Percentiles rank a stretch among this genome's conserved stretches.
Evolutionary conservation across 1,140 invertebrate species (phyloP).

Genomic region (Melipona quadrifasciata): DNA sequence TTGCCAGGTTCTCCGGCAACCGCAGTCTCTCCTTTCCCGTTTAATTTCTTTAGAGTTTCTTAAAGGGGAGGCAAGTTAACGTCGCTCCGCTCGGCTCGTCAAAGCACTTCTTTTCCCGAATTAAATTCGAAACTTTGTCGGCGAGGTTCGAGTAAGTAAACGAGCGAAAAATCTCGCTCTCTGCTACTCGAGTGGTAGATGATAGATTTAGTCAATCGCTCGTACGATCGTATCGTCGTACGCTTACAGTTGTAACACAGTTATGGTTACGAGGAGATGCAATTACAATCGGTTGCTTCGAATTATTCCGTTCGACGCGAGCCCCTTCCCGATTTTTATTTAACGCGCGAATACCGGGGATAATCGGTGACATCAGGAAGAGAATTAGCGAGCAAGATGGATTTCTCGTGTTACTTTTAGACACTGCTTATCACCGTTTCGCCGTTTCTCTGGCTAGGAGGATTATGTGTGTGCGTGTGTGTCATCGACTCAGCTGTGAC

Average conservation of each 20-base stretch:
- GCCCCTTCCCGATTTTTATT: not conserved
- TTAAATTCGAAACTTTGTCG: not conserved
- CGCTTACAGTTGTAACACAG: not conserved
- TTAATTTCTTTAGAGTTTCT: constrained; percentile 6
- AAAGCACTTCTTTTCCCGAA: not conserved
- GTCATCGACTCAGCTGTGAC: constrained; percentile 65
- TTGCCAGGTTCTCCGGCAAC: not conserved
- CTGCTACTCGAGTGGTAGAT: not conserved
- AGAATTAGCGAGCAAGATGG: constrained; percentile 23
- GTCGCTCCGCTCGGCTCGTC: not conserved
- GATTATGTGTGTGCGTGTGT: constrained; percentile 61
- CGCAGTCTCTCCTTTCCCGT: constrained; percentile 20
- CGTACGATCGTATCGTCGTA: not conserved
- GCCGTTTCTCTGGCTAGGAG: constrained; percentile 55
- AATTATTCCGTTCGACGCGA: not conserved
- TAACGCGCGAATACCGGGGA: not conserved
- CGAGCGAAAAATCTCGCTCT: not conserved
- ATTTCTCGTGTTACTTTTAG: constrained; percentile 41
- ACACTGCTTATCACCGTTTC: constrained; percentile 65
- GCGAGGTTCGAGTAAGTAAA: too few species aligned
- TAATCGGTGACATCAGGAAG: constrained; percentile 58
- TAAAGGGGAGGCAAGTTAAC: not conserved
- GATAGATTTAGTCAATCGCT: not conserved
- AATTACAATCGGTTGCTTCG: not conserved
- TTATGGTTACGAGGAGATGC: not conserved